A percentile compares a stretch with the other conserved stretches of the same genome.
These are phyloP conservation scores for Mythimna ferrago DNA, from an alignment of 2,888 invertebrate species.

Conservation along the genomic window DNA sequence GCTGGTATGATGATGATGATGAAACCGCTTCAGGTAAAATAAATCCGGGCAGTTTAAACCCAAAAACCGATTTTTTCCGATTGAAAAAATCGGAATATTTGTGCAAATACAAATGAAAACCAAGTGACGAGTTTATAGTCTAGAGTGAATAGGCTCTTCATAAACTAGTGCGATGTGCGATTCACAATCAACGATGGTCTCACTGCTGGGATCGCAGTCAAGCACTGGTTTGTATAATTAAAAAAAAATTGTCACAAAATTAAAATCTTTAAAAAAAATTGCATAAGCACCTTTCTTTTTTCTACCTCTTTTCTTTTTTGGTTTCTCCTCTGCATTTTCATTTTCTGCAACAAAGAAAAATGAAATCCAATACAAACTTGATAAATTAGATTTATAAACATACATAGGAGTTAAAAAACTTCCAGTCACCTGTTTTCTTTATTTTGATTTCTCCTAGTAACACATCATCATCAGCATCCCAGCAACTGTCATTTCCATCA, in stretches of 20 bases:
- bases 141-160: too few relatives aligned
- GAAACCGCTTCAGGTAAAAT: too few relatives aligned
- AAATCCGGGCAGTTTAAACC: too few relatives aligned
- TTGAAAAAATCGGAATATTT: not conserved
- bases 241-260: too few relatives aligned
- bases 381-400: not conserved
- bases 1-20: too few relatives aligned
- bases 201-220: too few relatives aligned
- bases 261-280: too few relatives aligned
- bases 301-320: conserved; percentile 81
- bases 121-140: not conserved
- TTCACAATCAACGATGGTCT: too few relatives aligned
- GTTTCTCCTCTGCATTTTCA: conserved; percentile 58
- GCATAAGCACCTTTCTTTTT: conserved; percentile 78
- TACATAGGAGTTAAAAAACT: not conserved
- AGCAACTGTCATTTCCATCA: conserved; percentile 74
- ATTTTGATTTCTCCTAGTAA: conserved; percentile 73
- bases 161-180: too few relatives aligned
- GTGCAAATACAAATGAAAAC: not conserved
- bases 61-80: too few relatives aligned
- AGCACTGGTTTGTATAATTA: too few relatives aligned
- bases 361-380: not conserved
- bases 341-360: conserved; percentile 64
- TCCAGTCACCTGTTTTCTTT: conserved; percentile 61
- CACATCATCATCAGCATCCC: conserved; percentile 84